Conservation (phyloP, 2,888 invertebrate species). For the Pyralis farinalis region DNA sequence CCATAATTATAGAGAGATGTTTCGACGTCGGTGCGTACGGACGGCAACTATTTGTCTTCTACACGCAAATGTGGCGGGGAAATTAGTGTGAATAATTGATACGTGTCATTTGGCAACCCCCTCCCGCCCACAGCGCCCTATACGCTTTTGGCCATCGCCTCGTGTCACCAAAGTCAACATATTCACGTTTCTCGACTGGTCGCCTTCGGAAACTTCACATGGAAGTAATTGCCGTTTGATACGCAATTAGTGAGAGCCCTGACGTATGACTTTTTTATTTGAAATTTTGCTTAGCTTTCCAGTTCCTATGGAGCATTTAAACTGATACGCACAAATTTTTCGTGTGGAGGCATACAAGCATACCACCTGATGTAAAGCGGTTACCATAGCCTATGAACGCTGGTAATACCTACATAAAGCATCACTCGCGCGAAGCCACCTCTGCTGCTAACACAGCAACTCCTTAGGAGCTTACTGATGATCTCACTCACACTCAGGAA, state of each 20-base stretch:
- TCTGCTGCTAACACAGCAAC: too few relatives aligned
- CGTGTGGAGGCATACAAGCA: too few relatives aligned
- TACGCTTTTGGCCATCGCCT: conserved; percentile 32
- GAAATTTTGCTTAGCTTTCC: too few relatives aligned
- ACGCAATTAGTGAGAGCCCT: conserved; percentile 1
- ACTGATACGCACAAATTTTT: too few relatives aligned
- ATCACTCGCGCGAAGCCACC: too few relatives aligned
- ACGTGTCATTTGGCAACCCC: conserved; percentile 79
- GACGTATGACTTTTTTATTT: too few relatives aligned
- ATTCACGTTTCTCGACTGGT: conserved; percentile 26
- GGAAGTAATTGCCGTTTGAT: conserved; percentile 1
- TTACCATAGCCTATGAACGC: too few relatives aligned
- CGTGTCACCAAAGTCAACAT: conserved; percentile 41
- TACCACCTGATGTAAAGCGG: too few relatives aligned
- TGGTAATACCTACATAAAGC: too few relatives aligned
- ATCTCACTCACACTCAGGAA: too few relatives aligned
- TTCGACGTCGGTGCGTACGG: conserved; percentile 55
- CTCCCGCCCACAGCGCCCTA: conserved; percentile 34
- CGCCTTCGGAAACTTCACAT: conserved; percentile 12
- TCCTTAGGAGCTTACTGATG: too few relatives aligned
- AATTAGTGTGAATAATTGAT: conserved; percentile 79
- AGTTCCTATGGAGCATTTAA: too few relatives aligned
- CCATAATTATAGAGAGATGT: conserved; percentile 66
- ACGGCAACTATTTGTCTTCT: conserved; percentile 71
- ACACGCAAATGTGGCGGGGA: conserved; percentile 77